A percentile compares a stretch with the other conserved stretches of the same genome.
Evolutionary conservation across 1,140 invertebrate genomes (phyloP).

Genomic region (Macrobrachium nipponense): DNA sequence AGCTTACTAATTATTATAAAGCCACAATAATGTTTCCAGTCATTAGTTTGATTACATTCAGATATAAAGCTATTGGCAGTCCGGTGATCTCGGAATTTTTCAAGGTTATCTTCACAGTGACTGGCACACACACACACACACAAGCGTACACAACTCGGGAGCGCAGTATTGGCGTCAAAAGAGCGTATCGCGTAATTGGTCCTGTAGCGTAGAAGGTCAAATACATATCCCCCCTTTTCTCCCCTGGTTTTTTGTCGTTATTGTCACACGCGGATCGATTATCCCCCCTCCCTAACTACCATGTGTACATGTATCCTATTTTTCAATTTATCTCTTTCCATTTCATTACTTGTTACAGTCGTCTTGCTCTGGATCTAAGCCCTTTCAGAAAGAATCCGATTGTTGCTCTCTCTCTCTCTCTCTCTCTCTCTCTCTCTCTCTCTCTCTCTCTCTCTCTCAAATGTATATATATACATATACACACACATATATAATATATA

Average conservation of each 20-base stretch:
- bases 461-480: neutral
- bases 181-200: too few relatives aligned
- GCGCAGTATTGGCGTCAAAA: too few relatives aligned
- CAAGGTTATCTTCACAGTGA: neutral
- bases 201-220: too few relatives aligned
- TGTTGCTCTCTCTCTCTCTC: neutral
- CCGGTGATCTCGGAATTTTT: too few relatives aligned
- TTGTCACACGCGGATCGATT: too few relatives aligned
- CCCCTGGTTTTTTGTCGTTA: neutral
- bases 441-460: constrained; percentile 18
- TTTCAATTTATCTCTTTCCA: neutral
- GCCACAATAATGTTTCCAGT: too few relatives aligned
- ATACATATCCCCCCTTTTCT: neutral
- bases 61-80: too few relatives aligned
- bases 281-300: too few relatives aligned
- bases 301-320: neutral
- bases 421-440: constrained; percentile 14
- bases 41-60: too few relatives aligned
- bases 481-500: neutral
- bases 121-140: constrained; percentile 20
- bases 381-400: neutral
- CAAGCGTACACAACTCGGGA: neutral
- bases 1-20: too few relatives aligned
- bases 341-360: neutral
- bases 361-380: neutral